Base-by-base conservation (phyloP, 2,888 invertebrate genomes). In the Abscondita cerata region DNA sequence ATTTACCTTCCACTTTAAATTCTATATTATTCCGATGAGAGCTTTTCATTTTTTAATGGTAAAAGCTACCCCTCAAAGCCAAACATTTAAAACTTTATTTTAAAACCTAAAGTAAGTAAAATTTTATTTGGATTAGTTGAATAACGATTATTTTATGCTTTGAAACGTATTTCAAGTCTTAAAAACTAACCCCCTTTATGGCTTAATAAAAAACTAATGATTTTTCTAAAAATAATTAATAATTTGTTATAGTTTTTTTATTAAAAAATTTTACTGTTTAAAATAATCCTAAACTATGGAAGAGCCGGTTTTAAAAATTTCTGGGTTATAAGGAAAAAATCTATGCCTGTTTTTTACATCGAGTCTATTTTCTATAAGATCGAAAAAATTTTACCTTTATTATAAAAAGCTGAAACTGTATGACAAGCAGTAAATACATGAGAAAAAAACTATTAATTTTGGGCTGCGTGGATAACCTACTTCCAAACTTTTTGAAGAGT, bases 351-450 rank as follows among this genome's bases (percentile, higher is more conserved):
- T 38, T 13, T 13, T 8, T 38, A 38, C 12, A 38, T 38, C 38
- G 3, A 13, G 13, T 3, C n/a, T n/a, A n/a, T n/a, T n/a, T n/a
- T n/a, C n/a, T n/a, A n/a, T n/a, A n/a, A n/a, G n/a, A n/a, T n/a
- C n/a, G n/a, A n/a, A n/a, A n/a, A n/a, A n/a, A 38, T 38, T 3
- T 38, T 38, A 12, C 38, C 38, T 13, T 38, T 38, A 38, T 38
- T 38, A 38, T 38, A 38, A 38, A 38, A 38, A n/a, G 38, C 38
- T n/a, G 38, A 38, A 38, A 38, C 38, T 38, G 38, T 38, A 38
- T 38, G n/a, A 38, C 38, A 38, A n/a, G n/a, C 38, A 38, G 38
- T 38, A 13, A 38, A 38, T 38, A 13, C 38, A 38, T 38, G 38
- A n/a, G 38, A 38, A 38, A 38, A n/a, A 38, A 38, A 13, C 38